These are phyloP conservation scores for Nipponacmea schrenckii DNA, from an alignment of 2,888 invertebrate genomes.

Conservation along the genomic window DNA sequence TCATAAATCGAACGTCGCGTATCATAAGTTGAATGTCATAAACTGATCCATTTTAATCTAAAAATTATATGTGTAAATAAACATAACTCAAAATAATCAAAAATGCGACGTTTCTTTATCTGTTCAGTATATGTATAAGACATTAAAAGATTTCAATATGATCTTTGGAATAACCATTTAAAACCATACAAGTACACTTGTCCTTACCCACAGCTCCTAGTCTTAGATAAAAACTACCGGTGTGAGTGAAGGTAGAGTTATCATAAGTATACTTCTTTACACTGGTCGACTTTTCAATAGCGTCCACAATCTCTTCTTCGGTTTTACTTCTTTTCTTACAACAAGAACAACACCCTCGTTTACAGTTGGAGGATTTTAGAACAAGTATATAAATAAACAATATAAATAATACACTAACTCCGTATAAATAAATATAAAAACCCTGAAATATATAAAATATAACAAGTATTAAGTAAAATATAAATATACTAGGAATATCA, in stretches of 20 bases:
- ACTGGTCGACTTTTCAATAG: conserved; percentile 46
- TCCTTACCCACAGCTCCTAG: conserved; percentile 51
- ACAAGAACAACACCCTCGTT: conserved; percentile 17
- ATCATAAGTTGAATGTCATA: no score
- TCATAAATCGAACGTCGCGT: no score
- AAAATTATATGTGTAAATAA: no score
- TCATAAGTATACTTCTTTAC: conserved; percentile 38
- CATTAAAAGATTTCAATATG: no score
- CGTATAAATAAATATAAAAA: conserved; percentile 62
- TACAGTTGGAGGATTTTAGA: conserved; percentile 70
- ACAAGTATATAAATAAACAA: conserved; percentile 60
- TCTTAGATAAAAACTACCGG: conserved; percentile 64
- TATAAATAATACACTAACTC: conserved; percentile 55
- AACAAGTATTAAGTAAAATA: not conserved
- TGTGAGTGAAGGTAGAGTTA: conserved; percentile 38
- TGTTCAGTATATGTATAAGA: no score
- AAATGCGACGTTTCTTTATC: no score
- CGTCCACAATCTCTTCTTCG: conserved; percentile 9
- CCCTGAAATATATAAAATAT: conserved; percentile 63
- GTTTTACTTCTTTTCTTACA: conserved; percentile 32
- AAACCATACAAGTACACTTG: no score
- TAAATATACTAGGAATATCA: no score
- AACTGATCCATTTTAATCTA: no score
- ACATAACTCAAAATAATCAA: no score
- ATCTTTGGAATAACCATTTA: no score